Evolutionary conservation across 2,888 invertebrate genomes (phyloP), one percentile per base, ranked within the genome.

Genomic region (Drosophila anceps): DNA sequence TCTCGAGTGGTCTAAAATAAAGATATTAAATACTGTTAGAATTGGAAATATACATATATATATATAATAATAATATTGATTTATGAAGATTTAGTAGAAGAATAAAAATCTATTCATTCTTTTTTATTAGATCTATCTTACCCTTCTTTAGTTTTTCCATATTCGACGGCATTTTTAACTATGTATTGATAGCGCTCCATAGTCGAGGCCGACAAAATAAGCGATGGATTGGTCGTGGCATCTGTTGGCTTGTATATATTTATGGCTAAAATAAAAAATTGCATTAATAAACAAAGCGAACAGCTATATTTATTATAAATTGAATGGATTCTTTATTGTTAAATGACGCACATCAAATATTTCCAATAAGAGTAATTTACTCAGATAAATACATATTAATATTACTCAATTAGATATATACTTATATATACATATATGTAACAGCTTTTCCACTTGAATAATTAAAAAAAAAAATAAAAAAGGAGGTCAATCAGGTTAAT

Each of bases 141-240:
- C 95, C 93, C 93, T 90, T 95, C 95, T 71, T 94, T 91, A 88
- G 95, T 94, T 82, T 95, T 95, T 44, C 97, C 99, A 94, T 97
- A 97, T 78, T 96, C 95, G 27, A 99, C 95, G 60, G 99, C 99
- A n/a, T 98, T 96, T 78, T 97, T 95, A 66, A 99, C 95, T 58
- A 99, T 94, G 79, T 96, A 95, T 90, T 97, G 95, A 93, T 99
- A 99, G 91, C 98, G 97, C n/a, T 97, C 96, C 95, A 98, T 96
- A 85, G 95, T 96, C 33, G 99, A 97, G 1, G 99, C 99, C 60
- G 97, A 97, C 83, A 99, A 94, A 82, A 99, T 99, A 60, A 99
- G 94, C 8, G 99, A 99, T 6, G 99, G 99, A 93, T 99, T 99
- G 59, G 99, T 99, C 3, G 99, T 99, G 41, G 99, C 99, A 96